A percentile compares a stretch with the other conserved stretches of the same genome.
These are phyloP conservation scores for Sebastes nivosus DNA, from an alignment of 2,797 vertebrate genomes.

Conservation along the genomic window DNA sequence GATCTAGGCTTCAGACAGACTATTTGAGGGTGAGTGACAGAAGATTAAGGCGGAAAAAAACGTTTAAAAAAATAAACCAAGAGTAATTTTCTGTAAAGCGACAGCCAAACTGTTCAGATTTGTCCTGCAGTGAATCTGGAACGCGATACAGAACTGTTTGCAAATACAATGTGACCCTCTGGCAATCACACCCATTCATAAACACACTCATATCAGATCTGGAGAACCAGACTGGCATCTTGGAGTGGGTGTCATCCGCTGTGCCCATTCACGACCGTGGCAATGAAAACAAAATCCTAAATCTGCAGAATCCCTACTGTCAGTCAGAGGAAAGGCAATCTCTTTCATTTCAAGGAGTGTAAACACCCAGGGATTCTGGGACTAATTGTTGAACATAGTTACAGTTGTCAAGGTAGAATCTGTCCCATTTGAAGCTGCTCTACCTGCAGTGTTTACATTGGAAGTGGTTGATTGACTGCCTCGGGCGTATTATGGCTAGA, in stretches of 20 bases:
- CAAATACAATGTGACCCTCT: conserved; percentile 12
- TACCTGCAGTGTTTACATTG: conserved; percentile 73
- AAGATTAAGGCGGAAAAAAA: not conserved
- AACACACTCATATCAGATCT: not conserved
- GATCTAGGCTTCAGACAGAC: conserved; percentile 13
- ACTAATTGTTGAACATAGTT: conserved; percentile 83
- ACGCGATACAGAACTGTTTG: not conserved
- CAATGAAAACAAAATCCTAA: conserved; percentile 61
- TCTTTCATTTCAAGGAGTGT: conserved; percentile 65
- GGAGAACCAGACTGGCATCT: conserved; percentile 17
- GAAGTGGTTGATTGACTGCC: conserved; percentile 73
- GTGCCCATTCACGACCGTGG: conserved; percentile 35
- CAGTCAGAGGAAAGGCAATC: conserved; percentile 52
- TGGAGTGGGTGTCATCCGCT: conserved; percentile 37
- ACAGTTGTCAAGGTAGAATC: conserved; percentile 80
- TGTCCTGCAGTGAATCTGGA: conserved; percentile 2
- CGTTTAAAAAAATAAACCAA: not conserved
- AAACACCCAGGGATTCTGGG: conserved; percentile 64
- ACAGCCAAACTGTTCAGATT: not conserved
- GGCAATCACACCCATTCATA: conserved; percentile 10
- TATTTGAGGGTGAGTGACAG: not conserved
- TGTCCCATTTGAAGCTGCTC: conserved; percentile 52
- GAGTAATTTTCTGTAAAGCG: not conserved
- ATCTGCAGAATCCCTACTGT: conserved; percentile 52
- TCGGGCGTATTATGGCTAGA: conserved; percentile 82